Evolutionary conservation across 30 jellyfish, hydroid and myxozoan genomes (phyloP).

Genomic region (Hydractinia symbiolongicarpus): DNA sequence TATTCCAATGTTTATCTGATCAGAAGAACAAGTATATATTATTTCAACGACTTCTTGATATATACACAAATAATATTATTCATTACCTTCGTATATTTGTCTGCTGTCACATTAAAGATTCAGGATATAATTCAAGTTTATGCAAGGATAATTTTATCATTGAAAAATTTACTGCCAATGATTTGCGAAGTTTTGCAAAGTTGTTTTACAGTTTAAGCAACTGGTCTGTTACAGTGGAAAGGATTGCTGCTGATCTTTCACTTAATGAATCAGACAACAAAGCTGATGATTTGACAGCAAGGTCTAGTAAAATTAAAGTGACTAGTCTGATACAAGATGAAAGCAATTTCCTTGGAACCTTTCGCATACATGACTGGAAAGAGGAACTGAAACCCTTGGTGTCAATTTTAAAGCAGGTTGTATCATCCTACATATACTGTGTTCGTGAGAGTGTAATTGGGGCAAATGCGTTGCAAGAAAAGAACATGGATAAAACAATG

Average conservation of each 20-base stretch:
- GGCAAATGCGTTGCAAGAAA: not conserved
- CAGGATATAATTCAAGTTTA: too few relatives aligned
- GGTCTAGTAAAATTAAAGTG: not conserved
- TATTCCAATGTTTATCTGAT: not conserved
- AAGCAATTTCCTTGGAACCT: not conserved
- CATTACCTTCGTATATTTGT: not conserved
- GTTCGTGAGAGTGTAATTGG: not conserved
- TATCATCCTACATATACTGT: conserved; percentile 7
- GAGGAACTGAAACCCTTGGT: not conserved
- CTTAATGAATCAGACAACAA: not conserved
- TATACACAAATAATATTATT: not conserved
- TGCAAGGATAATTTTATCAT: not conserved
- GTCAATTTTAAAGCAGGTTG: not conserved
- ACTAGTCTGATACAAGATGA: not conserved
- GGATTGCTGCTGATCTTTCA: not conserved
- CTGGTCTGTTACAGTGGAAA: not conserved
- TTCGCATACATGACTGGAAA: conserved; percentile 3
- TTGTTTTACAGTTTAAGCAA: not conserved
- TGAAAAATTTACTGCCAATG: conserved; percentile 9
- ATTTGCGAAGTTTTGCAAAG: conserved; percentile 1
- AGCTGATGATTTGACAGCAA: not conserved
- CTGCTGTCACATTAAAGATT: too few relatives aligned
- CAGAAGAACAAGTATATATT: not conserved
- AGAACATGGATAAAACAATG: not conserved
- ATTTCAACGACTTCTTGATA: not conserved